Base-by-base conservation (phyloP, 2,113 vertebrate species). In the Syngnathus scovelli region DNA sequence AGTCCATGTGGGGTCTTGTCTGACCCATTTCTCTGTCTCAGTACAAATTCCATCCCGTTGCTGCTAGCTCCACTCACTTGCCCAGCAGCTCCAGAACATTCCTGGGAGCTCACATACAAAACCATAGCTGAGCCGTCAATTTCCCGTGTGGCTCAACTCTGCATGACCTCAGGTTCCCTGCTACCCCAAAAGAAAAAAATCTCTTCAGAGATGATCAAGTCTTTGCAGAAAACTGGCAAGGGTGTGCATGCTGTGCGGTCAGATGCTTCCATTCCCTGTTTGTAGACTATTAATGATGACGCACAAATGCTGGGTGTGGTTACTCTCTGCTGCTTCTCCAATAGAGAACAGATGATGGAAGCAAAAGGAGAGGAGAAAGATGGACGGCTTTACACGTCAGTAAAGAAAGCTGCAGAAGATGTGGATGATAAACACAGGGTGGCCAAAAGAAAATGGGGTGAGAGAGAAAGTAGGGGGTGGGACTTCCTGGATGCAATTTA, bases 401-500 rank as follows among this genome's bases (percentile, higher is more conserved):
- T 16, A 16, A 12, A 19, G 44, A 51, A 37, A 13, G 46, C 37
- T 18, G 16, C 44, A 48, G 46, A 48, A 48, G 23, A 43, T 59
- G 62, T 54, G 62, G 43, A 73, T 18, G 19, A 21, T 16, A n/a
- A 9, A 51, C 23, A 61, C 9, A 43, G 52, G 23, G 33, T 18
- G 64, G 61, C 7, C 16, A 33, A 63, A 55, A 48, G 62, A 67
- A 9, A 9, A 49, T 0, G 61, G 65, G 44, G 15, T 46, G 44
- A 68, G 21, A 62, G 2, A 23, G 63, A 64, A 63, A 59, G 52
- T 33, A 49, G 18, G 18, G n/a, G 64, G 68, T 73, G 69, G 68
- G 77, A 63, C 11, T 92, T 93, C 86, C 87, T 59, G 70, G 79
- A 90, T 74, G 72, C 33, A 64, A 71, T 93, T 72, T 92, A 93